These are phyloP conservation scores for Lepilemur septentrionalis DNA, from an alignment of 2,797 vertebrate genomes.

Conservation along the genomic window DNA sequence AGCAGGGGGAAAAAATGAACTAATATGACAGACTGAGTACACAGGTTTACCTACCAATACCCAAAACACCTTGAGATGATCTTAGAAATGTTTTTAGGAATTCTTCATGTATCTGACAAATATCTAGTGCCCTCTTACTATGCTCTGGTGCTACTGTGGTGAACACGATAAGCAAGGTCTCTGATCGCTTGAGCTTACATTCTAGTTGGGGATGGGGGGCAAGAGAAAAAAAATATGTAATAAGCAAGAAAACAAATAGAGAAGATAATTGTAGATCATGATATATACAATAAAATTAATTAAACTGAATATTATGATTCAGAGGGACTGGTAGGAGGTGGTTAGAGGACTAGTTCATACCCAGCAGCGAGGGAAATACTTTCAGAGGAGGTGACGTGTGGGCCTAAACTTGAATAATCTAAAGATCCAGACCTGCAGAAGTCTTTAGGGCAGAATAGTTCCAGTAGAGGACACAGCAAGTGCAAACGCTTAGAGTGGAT, in stretches of 20 bases:
- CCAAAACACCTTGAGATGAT: background rate
- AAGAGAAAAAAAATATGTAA: background rate
- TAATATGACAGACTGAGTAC: background rate
- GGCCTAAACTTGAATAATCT: background rate
- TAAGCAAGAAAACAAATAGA: background rate
- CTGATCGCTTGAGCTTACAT: background rate
- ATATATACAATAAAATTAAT: background rate
- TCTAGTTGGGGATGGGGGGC: background rate
- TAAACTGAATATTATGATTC: background rate
- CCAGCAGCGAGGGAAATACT: background rate
- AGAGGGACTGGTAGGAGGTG: background rate
- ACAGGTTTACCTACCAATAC: background rate
- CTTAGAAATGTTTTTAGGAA: background rate
- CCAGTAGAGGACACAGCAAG: background rate
- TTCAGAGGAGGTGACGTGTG: background rate
- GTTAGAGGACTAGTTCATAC: background rate
- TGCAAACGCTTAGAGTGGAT: background rate
- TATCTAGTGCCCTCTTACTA: background rate
- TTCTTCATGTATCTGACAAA: background rate
- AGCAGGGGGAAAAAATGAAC: background rate
- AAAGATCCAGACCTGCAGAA: background rate
- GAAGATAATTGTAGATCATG: background rate
- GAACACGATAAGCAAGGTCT: background rate
- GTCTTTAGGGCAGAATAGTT: background rate
- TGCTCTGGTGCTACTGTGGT: background rate